Conservation (phyloP, 2,888 invertebrate genomes). For the Ptychoptera contaminata region DNA sequence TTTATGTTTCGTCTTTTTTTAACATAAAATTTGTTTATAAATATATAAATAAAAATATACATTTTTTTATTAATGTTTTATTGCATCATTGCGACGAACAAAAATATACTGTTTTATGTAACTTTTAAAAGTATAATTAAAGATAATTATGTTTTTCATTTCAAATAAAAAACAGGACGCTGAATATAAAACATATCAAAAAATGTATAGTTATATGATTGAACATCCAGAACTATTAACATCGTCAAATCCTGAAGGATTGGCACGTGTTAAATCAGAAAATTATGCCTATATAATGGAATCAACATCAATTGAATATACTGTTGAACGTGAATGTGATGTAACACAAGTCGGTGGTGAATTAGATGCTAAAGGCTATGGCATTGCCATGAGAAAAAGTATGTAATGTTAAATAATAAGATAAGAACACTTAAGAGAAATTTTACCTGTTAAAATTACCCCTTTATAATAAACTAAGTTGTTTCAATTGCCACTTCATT, state of each 20-base stretch:
- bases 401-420: slow-evolving; percentile 10
- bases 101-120: too few relatives aligned
- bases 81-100: too few relatives aligned
- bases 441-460: background rate
- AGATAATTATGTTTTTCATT: background rate
- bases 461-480: background rate
- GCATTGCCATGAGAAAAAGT: slow-evolving; percentile 56
- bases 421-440: background rate
- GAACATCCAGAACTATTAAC: slow-evolving; percentile 41
- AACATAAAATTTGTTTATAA: too few relatives aligned
- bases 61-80: too few relatives aligned
- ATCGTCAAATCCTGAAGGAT: slow-evolving; percentile 38
- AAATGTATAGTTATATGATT: slow-evolving; percentile 68
- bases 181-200: slow-evolving; percentile 56
- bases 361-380: slow-evolving; percentile 57
- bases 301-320: slow-evolving; percentile 61
- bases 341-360: slow-evolving; percentile 43
- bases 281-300: slow-evolving; percentile 68
- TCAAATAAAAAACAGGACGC: slow-evolving; percentile 38
- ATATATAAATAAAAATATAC: too few relatives aligned
- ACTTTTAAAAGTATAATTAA: too few relatives aligned
- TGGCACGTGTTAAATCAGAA: slow-evolving; percentile 32
- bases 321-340: slow-evolving; percentile 46
- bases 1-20: too few relatives aligned
- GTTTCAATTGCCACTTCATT: background rate